Percentiles rank a stretch among this genome's conserved stretches.
Conservation (phyloP, 1,140 invertebrate species). For the Polypedilum pembai region DNA sequence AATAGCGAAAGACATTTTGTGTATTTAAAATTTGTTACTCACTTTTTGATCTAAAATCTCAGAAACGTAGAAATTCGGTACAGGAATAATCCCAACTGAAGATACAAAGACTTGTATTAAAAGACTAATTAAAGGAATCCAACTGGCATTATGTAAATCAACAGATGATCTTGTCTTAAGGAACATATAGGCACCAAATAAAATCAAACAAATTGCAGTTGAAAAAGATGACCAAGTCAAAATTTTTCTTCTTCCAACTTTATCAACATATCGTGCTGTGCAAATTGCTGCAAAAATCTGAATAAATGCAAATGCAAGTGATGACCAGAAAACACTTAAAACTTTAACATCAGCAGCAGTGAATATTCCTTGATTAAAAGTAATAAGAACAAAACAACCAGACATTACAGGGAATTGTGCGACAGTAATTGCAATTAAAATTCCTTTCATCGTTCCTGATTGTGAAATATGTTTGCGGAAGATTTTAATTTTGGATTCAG, state of each 20-base stretch:
- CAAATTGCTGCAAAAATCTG: conserved; percentile 38
- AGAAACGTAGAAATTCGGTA: background rate
- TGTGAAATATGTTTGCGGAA: background rate
- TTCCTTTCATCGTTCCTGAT: background rate
- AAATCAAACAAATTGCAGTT: background rate
- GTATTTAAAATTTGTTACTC: background rate
- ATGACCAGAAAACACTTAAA: conserved; percentile 5
- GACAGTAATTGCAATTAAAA: background rate
- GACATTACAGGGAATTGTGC: background rate
- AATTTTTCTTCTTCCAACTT: conserved; percentile 35
- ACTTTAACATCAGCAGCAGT: background rate
- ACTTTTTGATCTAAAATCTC: conserved; percentile 22
- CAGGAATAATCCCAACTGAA: background rate
- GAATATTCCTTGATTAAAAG: background rate
- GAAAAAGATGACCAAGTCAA: background rate
- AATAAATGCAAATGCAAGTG: conserved; percentile 46
- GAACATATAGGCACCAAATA: conserved; percentile 30
- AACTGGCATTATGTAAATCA: conserved; percentile 35
- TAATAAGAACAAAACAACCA: conserved; percentile 9
- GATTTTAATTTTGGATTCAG: background rate
- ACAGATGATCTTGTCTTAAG: conserved; percentile 29
- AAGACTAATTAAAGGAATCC: conserved; percentile 38
- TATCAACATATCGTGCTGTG: conserved; percentile 39
- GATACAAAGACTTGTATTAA: conserved; percentile 6
- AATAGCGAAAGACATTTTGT: too few relatives aligned